These are phyloP conservation scores for Microtus richardsoni DNA, from an alignment of 2,113 vertebrate genomes.

Conservation along the genomic window DNA sequence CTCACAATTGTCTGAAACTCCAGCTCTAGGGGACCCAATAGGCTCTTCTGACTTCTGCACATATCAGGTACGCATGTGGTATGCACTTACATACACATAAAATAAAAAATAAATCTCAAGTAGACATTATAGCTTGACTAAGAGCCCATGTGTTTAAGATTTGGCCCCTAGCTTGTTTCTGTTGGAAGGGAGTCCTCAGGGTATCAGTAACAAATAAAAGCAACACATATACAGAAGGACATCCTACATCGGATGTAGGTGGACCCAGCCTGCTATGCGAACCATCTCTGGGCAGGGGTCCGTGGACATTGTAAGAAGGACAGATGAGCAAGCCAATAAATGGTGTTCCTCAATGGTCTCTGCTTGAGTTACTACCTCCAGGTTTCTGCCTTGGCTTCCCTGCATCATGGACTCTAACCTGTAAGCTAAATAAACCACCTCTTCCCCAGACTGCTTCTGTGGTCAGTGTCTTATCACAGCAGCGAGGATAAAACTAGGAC, in stretches of 20 bases:
- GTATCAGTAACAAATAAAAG: background rate
- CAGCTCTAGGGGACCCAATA: background rate
- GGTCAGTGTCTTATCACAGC: background rate
- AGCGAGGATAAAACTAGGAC: background rate
- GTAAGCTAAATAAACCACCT: background rate
- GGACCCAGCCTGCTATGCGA: background rate
- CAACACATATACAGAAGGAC: no score
- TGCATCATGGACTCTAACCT: background rate
- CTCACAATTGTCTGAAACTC: background rate
- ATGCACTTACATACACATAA: background rate
- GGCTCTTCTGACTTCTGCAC: background rate
- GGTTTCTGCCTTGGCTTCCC: background rate
- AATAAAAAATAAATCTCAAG: background rate
- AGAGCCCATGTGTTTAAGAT: background rate
- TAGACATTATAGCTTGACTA: background rate
- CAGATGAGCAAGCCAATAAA: background rate
- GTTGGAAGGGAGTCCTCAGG: background rate
- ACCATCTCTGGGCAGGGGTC: background rate
- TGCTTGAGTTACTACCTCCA: background rate
- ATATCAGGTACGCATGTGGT: background rate
- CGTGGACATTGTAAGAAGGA: background rate
- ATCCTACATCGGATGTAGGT: background rate
- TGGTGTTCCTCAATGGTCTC: background rate
- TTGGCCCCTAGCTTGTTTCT: background rate
- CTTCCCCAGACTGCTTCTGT: background rate